Evolutionary conservation across 2,797 vertebrate genomes (phyloP).

Genomic region (Lerista edwardsae): DNA sequence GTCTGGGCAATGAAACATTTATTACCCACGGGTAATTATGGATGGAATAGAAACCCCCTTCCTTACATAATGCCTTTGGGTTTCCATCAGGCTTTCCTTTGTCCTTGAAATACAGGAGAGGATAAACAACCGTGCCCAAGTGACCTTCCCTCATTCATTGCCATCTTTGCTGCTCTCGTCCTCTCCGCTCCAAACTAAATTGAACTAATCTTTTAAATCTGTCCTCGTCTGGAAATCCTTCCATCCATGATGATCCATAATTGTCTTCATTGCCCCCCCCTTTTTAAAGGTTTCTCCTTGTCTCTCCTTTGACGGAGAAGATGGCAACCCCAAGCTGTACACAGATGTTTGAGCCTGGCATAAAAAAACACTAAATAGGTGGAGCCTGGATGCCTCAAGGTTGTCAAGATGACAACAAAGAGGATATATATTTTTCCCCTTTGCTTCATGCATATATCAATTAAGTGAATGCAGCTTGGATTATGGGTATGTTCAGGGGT

Average conservation of each 20-base stretch:
- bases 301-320: background rate
- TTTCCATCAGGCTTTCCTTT: background rate
- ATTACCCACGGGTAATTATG: background rate
- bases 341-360: background rate
- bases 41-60: background rate
- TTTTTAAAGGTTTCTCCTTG: background rate
- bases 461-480: background rate
- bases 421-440: background rate
- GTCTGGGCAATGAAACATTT: background rate
- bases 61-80: background rate
- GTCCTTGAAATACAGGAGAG: conserved; percentile 5
- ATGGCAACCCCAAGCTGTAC: background rate
- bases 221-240: conserved; percentile 14
- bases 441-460: background rate
- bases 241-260: conserved; percentile 9
- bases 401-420: background rate
- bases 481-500: too few species aligned
- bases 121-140: background rate
- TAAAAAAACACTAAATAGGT: background rate
- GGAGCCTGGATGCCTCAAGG: background rate
- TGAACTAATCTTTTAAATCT: conserved; percentile 26
- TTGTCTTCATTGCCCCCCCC: background rate
- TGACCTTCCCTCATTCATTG: background rate
- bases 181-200: background rate
- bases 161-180: background rate